A percentile compares a stretch with the other conserved stretches of the same genome.
Evolutionary conservation across 2,113 vertebrate genomes (phyloP).

Genomic region (Daboia siamensis): DNA sequence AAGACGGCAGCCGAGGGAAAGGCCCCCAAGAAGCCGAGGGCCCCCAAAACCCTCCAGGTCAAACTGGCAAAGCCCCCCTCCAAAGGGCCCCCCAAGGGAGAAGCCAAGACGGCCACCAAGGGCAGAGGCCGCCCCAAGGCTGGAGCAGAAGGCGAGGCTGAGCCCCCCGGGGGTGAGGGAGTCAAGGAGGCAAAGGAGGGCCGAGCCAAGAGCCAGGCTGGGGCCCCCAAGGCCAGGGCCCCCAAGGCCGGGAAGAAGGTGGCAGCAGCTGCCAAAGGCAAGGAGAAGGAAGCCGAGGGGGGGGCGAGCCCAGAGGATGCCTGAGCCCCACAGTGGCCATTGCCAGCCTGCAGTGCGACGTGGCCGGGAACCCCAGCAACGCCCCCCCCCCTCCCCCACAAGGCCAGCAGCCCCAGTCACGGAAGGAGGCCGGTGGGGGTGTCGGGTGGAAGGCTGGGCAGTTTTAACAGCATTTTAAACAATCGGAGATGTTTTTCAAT

Average conservation of each 20-base stretch:
- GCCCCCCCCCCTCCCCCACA: rapidly evolving
- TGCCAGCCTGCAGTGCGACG: not conserved
- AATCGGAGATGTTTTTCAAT: not conserved
- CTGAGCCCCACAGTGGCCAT: not conserved
- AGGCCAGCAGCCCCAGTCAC: not conserved
- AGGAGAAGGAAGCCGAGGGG: not conserved
- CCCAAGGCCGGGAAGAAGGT: not conserved
- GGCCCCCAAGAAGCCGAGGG: not conserved
- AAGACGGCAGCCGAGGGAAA: rapidly evolving
- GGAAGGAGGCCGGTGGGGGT: not conserved
- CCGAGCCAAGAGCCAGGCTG: not conserved
- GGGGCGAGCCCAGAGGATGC: rapidly evolving
- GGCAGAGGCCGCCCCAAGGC: not conserved
- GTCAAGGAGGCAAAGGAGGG: not conserved
- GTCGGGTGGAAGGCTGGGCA: not conserved
- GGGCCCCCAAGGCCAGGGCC: not conserved
- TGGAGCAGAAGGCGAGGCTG: not conserved
- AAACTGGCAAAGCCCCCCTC: not conserved
- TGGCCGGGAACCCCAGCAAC: not conserved
- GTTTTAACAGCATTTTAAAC: not conserved
- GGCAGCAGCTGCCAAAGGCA: too few relatives aligned
- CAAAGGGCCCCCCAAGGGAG: not conserved
- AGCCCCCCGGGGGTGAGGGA: not conserved
- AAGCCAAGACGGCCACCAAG: not conserved
- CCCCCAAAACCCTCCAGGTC: not conserved